Evolutionary conservation across 2,113 vertebrate species (phyloP).

Genomic region (Xiphophorus maculatus): DNA sequence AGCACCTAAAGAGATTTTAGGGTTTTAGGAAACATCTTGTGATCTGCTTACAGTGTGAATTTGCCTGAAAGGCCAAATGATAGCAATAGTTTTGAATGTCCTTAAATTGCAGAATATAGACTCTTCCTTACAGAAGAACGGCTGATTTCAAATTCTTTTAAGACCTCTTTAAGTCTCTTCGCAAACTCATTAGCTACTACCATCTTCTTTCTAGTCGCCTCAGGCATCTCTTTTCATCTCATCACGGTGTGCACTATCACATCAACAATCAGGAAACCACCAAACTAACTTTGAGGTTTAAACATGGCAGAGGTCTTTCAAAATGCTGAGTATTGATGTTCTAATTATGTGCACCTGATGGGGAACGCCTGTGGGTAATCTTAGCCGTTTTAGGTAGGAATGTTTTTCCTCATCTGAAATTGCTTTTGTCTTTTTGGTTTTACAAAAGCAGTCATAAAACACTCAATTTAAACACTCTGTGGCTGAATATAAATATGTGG

Average conservation of each 20-base stretch:
- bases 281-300: neutral
- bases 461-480: conserved; percentile 46
- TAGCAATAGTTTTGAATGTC: neutral
- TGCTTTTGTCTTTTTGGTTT: neutral
- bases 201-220: neutral
- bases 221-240: neutral
- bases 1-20: neutral
- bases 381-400: neutral
- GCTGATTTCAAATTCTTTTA: too few relatives aligned
- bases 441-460: conserved; percentile 37
- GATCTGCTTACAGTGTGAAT: neutral
- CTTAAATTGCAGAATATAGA: too few relatives aligned
- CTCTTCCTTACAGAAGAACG: too few relatives aligned
- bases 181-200: too few relatives aligned
- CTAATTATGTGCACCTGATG: neutral
- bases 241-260: neutral
- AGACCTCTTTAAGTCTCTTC: too few relatives aligned
- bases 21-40: neutral
- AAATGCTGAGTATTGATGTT: neutral
- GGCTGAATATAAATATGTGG: conserved; percentile 8
- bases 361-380: neutral
- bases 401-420: neutral
- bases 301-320: neutral
- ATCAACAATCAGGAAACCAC: neutral
- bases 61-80: neutral